These are phyloP conservation scores for Ctena decussata DNA, from an alignment of 2,888 invertebrate genomes.

Conservation along the genomic window DNA sequence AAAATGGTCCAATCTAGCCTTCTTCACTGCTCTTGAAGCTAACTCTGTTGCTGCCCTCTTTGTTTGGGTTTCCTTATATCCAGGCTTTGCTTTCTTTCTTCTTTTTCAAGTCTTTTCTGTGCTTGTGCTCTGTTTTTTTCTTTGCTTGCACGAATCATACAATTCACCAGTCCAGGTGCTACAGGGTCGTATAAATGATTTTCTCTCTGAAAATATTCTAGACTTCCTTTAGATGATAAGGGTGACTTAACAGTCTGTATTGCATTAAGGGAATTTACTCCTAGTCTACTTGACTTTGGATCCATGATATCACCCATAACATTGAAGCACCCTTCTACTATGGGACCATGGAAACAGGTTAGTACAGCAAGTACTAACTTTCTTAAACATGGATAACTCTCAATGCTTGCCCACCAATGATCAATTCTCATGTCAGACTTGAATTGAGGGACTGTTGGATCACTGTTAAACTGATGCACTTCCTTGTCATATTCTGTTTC, in stretches of 20 bases:
- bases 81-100: no score
- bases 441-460: constrained; percentile 26
- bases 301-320: not conserved
- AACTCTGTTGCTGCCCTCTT: not conserved
- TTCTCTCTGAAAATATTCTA: no score
- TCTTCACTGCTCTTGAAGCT: not conserved
- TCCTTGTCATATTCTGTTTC: constrained; percentile 32
- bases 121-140: no score
- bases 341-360: not conserved
- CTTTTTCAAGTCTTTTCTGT: no score
- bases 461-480: constrained; percentile 28
- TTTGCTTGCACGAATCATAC: no score
- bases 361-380: not conserved
- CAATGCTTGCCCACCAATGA: constrained; percentile 43
- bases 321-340: not conserved
- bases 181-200: no score
- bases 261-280: not conserved
- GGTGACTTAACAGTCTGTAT: no score
- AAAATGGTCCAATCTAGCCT: not conserved
- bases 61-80: not conserved
- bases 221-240: no score
- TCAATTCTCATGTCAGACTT: constrained; percentile 10
- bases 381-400: not conserved
- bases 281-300: not conserved
- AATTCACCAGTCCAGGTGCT: no score